Percentiles rank a stretch among this genome's conserved stretches.
phyloP scores from a whole-genome alignment of 2,113 vertebrate genomes.

The Nematolebias whitei region DNA sequence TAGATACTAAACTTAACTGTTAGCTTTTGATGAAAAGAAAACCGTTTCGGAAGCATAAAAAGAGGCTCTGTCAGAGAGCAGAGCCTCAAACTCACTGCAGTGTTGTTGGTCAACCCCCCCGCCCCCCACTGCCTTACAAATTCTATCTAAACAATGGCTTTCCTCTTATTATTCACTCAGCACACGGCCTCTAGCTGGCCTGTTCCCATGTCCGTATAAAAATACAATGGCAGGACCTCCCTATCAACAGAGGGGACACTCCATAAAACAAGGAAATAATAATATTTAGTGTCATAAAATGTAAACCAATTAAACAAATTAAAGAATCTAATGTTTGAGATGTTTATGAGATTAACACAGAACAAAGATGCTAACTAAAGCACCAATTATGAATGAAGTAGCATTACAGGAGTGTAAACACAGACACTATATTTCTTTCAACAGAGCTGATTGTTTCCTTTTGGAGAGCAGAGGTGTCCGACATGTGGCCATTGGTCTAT shows the following conservation, averaged over 20 bases:
- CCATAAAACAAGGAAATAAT: conserved; percentile 41
- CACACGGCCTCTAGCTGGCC: conserved; percentile 56
- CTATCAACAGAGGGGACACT: conserved; percentile 36
- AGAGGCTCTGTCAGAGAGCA: conserved; percentile 32
- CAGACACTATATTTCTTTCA: conserved; percentile 2
- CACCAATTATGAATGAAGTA: neutral
- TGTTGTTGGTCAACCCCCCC: conserved; percentile 38
- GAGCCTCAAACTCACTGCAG: conserved; percentile 23
- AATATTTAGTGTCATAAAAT: conserved; percentile 23
- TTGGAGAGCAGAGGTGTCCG: conserved; percentile 84
- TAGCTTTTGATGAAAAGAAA: conserved; percentile 18
- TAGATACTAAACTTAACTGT: conserved; percentile 9
- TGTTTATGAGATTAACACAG: neutral
- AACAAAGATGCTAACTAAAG: neutral
- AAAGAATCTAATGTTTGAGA: neutral
- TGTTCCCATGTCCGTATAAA: conserved; percentile 75
- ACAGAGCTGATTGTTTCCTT: conserved; percentile 91
- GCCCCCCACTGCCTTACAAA: conserved; percentile 43
- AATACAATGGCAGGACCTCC: conserved; percentile 49
- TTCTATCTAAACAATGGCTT: conserved; percentile 68
- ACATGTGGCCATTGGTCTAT: conserved; percentile 86
- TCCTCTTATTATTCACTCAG: conserved; percentile 72
- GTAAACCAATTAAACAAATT: neutral
- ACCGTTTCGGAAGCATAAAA: conserved; percentile 37
- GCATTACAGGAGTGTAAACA: neutral